Base-by-base conservation (phyloP, 2,113 vertebrate genomes). In the Tamias sibiricus region DNA sequence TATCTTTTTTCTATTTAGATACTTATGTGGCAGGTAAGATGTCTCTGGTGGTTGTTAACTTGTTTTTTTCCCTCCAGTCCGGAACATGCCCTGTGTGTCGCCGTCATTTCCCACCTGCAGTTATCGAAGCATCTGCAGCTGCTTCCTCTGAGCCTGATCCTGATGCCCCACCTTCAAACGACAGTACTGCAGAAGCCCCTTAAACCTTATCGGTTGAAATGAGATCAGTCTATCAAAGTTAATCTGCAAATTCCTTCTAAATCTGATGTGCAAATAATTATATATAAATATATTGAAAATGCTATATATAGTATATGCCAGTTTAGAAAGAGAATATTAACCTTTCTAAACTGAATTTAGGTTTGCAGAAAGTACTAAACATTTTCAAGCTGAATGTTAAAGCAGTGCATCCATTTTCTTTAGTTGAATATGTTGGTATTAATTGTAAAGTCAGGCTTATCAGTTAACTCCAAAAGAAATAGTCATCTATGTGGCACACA, bases 61-160 rank as follows among this genome's bases (percentile, higher is more conserved):
- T 91, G 44, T 40, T 74, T 44, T 91, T 88, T n/a, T 49, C 35
- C 89, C 68, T 97, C 0, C 71, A 99, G 99, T 99, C 99, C 0
- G 99, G 99, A 97, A 99, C 99, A 0, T 99, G 99, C 94, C 99
- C 99, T 2, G 97, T 99, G 74, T 99, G 99, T 96, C 99, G 99
- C 57, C 98, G 98, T 22, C 98, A 99, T 42, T 98, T 99, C 97
- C 94, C 97, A 44, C 97, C 99, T 40, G 80, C 95, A 0, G 96
- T 96, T 80, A 95, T 98, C 0, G 98, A 99, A 79, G 49, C 88
- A 2, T 90, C 97, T 24, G 96, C 94, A 79, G 96, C 95, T 66
- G 77, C 85, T 35, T 77, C 98, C 62, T 95, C 98, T 4, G 97
- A 96, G 0, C 95, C 98, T 47, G 98, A 98, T 9, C 89, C 89